Conservation (phyloP, 1,140 invertebrate genomes). For the Tachypleus tridentatus region DNA sequence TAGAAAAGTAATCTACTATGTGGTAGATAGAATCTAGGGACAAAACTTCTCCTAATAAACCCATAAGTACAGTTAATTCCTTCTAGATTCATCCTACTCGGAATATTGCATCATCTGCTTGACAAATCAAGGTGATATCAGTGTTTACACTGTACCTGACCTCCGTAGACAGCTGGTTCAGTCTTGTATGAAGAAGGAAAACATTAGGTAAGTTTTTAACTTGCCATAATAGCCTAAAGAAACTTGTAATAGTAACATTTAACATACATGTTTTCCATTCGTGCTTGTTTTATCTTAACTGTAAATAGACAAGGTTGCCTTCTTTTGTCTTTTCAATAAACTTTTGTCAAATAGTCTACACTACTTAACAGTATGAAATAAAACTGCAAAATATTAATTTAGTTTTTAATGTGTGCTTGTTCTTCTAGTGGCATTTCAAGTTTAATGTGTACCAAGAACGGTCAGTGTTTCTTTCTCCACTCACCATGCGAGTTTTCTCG, state of each 20-base stretch:
- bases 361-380: no score
- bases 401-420: no score
- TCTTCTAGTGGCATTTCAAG: slow-evolving; percentile 76
- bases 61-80: no score
- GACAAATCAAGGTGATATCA: slow-evolving; percentile 85
- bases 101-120: slow-evolving; percentile 81
- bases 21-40: no score
- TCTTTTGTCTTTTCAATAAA: background rate
- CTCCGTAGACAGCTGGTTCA: slow-evolving; percentile 66
- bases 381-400: no score
- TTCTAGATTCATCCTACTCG: slow-evolving; percentile 40
- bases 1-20: no score
- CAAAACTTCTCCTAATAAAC: no score
- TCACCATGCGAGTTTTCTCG: slow-evolving; percentile 85
- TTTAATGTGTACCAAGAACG: slow-evolving; percentile 74
- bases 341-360: background rate
- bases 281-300: slow-evolving; percentile 27
- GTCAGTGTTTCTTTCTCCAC: slow-evolving; percentile 83
- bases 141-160: slow-evolving; percentile 75
- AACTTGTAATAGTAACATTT: no score
- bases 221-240: no score
- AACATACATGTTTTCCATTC: no score
- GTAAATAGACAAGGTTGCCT: no score
- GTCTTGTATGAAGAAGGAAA: slow-evolving; percentile 74
- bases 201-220: slow-evolving; percentile 65